phyloP scores from a whole-genome alignment of 1,140 invertebrate genomes.

The Bombus cullumanus region DNA sequence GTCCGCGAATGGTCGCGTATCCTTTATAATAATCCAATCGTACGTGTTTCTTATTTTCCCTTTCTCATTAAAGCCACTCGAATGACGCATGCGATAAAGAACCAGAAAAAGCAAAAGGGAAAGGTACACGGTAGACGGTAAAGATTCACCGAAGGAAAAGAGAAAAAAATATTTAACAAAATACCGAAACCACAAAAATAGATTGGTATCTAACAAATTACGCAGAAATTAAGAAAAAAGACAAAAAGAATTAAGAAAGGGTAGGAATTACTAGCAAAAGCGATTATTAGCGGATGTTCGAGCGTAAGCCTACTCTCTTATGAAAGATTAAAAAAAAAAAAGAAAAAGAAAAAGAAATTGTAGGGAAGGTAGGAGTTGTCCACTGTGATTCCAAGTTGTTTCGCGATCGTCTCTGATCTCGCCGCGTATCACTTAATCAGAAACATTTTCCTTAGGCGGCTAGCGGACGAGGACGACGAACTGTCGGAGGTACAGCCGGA shows the following conservation, averaged over 20 bases:
- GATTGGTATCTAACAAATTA: not conserved
- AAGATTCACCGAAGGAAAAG: not conserved
- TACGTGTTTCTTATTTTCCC: not conserved
- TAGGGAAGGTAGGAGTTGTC: slow-evolving; percentile 60
- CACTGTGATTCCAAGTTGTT: slow-evolving; percentile 33
- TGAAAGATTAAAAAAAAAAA: not conserved
- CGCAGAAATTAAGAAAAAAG: not conserved
- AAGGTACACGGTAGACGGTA: not conserved
- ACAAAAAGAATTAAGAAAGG: not conserved
- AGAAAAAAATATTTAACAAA: not conserved
- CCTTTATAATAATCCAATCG: not conserved
- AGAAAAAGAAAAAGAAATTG: not conserved
- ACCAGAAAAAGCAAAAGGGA: not conserved
- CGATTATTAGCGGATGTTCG: not conserved
- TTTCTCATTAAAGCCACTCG: not conserved
- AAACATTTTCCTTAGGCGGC: slow-evolving; percentile 82
- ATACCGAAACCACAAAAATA: not conserved
- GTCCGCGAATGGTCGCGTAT: not conserved
- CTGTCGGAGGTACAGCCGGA: slow-evolving; percentile 97
- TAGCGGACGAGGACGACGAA: slow-evolving; percentile 96
- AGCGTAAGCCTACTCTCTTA: not conserved
- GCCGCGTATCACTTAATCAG: not conserved
- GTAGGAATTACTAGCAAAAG: not conserved
- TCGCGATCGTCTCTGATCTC: not conserved
- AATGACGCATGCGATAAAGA: not conserved